These are phyloP conservation scores for Urophycis tenuis DNA, from an alignment of 2,797 vertebrate species.

Conservation along the genomic window DNA sequence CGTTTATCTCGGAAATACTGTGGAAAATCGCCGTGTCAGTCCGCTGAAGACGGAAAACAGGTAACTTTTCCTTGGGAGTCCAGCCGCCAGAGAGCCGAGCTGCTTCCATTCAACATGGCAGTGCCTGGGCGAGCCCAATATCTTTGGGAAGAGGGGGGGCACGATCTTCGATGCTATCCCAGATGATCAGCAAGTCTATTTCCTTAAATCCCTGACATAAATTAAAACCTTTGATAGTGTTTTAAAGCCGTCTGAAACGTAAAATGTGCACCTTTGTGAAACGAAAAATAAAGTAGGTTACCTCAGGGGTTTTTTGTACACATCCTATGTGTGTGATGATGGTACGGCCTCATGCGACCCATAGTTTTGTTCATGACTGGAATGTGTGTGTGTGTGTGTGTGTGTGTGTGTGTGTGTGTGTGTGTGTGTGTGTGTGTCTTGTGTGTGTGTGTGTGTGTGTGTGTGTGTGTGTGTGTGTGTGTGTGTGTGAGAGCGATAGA, in stretches of 20 bases:
- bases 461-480: neutral
- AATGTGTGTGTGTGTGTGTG: slow-evolving; percentile 53
- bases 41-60: neutral
- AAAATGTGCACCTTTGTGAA: neutral
- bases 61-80: slow-evolving; percentile 78
- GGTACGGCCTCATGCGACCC: slow-evolving; percentile 54
- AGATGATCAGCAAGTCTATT: neutral
- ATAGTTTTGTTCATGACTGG: slow-evolving; percentile 57
- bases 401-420: neutral
- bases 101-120: slow-evolving; percentile 86
- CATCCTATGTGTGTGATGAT: slow-evolving; percentile 21
- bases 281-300: neutral
- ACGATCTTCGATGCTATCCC: neutral
- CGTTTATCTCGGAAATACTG: neutral
- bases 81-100: slow-evolving; percentile 50
- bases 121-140: slow-evolving; percentile 56
- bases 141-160: slow-evolving; percentile 7
- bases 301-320: neutral
- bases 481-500: neutral
- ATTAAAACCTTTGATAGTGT: neutral
- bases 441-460: neutral
- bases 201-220: neutral
- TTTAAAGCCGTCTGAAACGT: neutral
- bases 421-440: slow-evolving; percentile 2
- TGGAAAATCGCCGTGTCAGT: too few species aligned